A percentile compares a stretch with the other conserved stretches of the same genome.
These are phyloP conservation scores for Chondrosia reniformis DNA, from an alignment of 37 sponge, comb jelly and placozoan genomes.

Conservation along the genomic window DNA sequence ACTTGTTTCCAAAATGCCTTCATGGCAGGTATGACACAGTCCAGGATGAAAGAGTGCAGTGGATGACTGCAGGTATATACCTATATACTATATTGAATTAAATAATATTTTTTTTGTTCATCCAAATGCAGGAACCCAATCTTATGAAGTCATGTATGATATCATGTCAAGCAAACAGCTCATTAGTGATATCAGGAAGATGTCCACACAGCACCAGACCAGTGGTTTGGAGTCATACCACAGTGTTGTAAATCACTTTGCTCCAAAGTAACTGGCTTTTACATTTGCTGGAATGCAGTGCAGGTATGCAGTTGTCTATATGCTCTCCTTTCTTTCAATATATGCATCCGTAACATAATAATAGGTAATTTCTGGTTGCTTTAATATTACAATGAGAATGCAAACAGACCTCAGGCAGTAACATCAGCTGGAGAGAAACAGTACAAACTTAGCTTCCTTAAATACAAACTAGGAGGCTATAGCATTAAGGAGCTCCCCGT, in stretches of 20 bases:
- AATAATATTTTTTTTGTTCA: not conserved
- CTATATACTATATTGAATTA: not conserved
- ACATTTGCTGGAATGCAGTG: not conserved
- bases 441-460: not conserved
- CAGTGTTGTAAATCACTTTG: slow-evolving; percentile 15
- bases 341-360: not conserved
- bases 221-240: not conserved
- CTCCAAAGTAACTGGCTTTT: not conserved
- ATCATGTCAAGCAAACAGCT: not conserved
- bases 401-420: not conserved
- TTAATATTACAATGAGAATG: not conserved
- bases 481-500: not conserved
- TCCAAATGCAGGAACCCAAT: not conserved
- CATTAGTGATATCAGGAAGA: not conserved
- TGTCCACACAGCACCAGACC: not conserved
- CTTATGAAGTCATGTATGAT: not conserved
- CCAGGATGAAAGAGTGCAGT: not conserved
- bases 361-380: not conserved
- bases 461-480: slow-evolving; percentile 19
- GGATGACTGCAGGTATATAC: not conserved
- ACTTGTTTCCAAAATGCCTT: slow-evolving; percentile 5
- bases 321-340: not conserved
- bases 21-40: not conserved
- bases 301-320: not conserved
- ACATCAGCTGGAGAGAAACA: slow-evolving; percentile 6